phyloP scores from a whole-genome alignment of 1,140 invertebrate genomes.

The Diprion similis region DNA sequence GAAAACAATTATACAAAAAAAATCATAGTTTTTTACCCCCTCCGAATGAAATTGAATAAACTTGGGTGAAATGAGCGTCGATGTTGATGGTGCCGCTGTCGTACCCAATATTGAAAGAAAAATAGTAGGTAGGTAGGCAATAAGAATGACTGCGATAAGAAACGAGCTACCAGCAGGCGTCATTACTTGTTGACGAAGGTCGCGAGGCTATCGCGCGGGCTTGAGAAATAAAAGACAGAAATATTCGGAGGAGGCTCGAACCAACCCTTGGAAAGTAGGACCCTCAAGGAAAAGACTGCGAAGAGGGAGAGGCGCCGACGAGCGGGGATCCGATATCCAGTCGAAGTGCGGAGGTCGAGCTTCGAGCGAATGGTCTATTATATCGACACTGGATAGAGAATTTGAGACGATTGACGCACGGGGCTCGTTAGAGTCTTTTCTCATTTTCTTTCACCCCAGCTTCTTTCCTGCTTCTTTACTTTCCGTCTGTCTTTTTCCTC shows the following conservation, averaged over 20 bases:
- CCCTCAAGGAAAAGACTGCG: background rate
- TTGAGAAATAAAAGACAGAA: background rate
- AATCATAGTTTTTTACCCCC: background rate
- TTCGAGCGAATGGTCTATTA: background rate
- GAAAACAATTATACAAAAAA: background rate
- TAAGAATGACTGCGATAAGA: background rate
- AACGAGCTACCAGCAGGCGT: background rate
- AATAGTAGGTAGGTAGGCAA: too few relatives aligned
- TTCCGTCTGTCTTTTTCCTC: too few relatives aligned
- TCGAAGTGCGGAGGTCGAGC: background rate
- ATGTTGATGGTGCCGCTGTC: too few relatives aligned
- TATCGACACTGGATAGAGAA: constrained; percentile 2
- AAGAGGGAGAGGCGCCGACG: background rate
- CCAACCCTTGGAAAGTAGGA: background rate
- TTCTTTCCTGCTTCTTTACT: too few relatives aligned
- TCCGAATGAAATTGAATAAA: background rate
- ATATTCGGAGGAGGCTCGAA: background rate
- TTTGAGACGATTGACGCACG: background rate
- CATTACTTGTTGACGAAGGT: background rate
- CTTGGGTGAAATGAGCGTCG: background rate
- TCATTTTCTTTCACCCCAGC: background rate
- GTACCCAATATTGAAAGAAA: too few relatives aligned
- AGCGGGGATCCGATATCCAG: background rate
- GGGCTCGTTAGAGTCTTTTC: background rate
- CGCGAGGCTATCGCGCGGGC: background rate